Conservation (phyloP, 2,888 invertebrate genomes). For the Melitaea athalia region DNA sequence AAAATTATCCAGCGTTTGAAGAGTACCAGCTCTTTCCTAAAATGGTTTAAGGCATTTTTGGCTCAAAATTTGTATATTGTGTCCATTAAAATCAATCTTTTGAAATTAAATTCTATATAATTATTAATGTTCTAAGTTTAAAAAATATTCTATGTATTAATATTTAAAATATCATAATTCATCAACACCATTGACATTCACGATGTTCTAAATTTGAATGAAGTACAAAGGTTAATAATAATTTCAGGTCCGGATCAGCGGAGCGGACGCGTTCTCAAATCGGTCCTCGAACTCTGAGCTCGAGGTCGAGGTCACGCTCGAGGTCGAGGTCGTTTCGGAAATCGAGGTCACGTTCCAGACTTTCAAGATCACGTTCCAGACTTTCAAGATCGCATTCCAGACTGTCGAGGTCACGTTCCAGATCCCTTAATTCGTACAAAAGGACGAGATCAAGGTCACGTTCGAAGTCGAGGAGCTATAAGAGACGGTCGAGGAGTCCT, state of each 20-base stretch:
- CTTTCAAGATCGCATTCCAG: constrained; percentile 58
- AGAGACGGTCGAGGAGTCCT: constrained; percentile 63
- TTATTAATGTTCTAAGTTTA: too few relatives aligned
- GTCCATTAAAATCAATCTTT: too few relatives aligned
- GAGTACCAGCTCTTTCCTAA: too few relatives aligned
- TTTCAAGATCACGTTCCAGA: constrained; percentile 57
- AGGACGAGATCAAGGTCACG: constrained; percentile 61
- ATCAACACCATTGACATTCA: too few relatives aligned
- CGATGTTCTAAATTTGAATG: too few relatives aligned
- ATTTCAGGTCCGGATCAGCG: constrained; percentile 49
- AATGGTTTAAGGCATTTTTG: too few relatives aligned
- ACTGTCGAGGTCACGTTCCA: constrained; percentile 56
- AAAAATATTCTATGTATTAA: too few relatives aligned
- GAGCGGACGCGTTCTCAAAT: constrained; percentile 54
- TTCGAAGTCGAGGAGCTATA: constrained; percentile 55
- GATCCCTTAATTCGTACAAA: constrained; percentile 62
- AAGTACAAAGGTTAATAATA: background rate
- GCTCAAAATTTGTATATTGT: too few relatives aligned
- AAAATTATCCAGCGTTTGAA: too few relatives aligned
- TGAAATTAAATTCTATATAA: too few relatives aligned
- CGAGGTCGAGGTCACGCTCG: constrained; percentile 47
- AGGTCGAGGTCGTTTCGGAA: constrained; percentile 49
- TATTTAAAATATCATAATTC: too few relatives aligned
- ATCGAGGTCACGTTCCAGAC: constrained; percentile 54
- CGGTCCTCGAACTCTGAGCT: constrained; percentile 57